phyloP scores from a whole-genome alignment of 1,140 invertebrate genomes.

The Musca vetustissima region DNA sequence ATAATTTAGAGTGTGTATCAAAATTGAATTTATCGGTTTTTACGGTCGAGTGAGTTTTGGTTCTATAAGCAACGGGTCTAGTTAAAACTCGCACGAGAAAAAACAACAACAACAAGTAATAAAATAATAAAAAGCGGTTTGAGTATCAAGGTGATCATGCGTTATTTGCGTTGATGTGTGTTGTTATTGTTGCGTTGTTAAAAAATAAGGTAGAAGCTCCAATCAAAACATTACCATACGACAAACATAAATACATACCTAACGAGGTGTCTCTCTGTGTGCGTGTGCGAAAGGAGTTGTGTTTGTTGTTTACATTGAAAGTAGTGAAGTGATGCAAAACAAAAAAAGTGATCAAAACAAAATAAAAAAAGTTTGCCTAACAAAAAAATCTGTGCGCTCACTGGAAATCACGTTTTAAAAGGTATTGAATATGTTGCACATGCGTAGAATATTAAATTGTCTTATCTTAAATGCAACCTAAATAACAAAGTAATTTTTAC shows the following conservation, averaged over 20 bases:
- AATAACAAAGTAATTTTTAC: not conserved
- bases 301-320: conserved; percentile 21
- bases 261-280: conserved; percentile 2
- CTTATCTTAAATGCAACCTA: not conserved
- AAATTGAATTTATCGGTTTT: too few relatives aligned
- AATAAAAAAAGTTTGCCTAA: conserved; percentile 3
- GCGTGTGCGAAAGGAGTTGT: not conserved
- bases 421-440: not conserved
- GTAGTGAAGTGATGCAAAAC: not conserved
- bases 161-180: conserved; percentile 12
- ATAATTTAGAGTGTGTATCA: too few relatives aligned
- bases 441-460: conserved; percentile 12
- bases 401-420: not conserved
- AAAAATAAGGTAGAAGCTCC: not conserved
- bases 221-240: too few relatives aligned
- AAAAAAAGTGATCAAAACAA: not conserved
- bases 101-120: too few relatives aligned
- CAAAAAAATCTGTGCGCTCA: not conserved
- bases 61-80: too few relatives aligned
- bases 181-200: not conserved
- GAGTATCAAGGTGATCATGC: conserved; percentile 17
- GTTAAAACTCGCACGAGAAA: too few relatives aligned
- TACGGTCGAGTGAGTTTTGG: too few relatives aligned
- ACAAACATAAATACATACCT: not conserved
- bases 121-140: not conserved